Conservation (phyloP, 2,797 vertebrate genomes). For the Urosaurus nigricauda region DNA sequence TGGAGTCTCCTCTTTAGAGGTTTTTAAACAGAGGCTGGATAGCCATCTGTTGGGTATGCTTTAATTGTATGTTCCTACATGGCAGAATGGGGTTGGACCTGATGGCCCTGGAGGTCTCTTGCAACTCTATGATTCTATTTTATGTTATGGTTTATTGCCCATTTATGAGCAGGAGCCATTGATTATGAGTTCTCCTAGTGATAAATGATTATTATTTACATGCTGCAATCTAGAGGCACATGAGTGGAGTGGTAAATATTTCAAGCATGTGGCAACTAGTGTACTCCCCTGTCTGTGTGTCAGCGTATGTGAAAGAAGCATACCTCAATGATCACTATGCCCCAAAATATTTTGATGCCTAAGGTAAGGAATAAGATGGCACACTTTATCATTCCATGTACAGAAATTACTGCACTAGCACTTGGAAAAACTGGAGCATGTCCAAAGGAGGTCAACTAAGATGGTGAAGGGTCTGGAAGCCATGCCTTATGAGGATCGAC, state of each 20-base stretch:
- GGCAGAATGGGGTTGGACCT: no score
- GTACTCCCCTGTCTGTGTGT: background rate
- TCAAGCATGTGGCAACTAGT: background rate
- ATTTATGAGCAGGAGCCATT: background rate
- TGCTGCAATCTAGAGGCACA: background rate
- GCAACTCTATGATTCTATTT: no score
- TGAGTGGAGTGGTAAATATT: background rate
- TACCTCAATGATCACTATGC: background rate
- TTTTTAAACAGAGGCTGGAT: no score
- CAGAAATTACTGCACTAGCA: background rate
- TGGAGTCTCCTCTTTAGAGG: no score
- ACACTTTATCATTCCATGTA: background rate
- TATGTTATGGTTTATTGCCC: background rate
- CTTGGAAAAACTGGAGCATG: no score
- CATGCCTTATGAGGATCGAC: no score
- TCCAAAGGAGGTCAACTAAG: no score
- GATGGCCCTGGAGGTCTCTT: no score
- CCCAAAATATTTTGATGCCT: background rate
- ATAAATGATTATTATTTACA: background rate
- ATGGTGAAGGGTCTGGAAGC: no score
- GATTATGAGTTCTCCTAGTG: background rate
- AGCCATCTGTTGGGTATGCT: no score
- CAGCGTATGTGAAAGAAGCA: background rate
- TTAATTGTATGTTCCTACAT: no score
- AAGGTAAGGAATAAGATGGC: background rate